Evolutionary conservation across 2,888 invertebrate genomes (phyloP).

Genomic region (Neoascia interrupta): DNA sequence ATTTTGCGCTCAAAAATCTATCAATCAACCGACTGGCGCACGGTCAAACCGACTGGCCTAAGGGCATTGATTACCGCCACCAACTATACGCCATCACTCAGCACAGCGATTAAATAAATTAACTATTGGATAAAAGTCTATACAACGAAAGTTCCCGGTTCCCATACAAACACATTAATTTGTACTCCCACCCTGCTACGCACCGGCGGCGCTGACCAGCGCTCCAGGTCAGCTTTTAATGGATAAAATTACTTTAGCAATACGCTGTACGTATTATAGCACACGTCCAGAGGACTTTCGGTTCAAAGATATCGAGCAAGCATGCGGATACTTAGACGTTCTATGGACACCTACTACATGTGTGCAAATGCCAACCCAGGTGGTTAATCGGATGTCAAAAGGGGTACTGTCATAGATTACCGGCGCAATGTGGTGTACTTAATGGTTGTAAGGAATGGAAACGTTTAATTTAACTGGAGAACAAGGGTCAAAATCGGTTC

Average conservation of each 20-base stretch:
- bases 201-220: neutral
- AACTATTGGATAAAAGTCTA: constrained; percentile 44
- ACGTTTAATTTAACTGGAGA: too few relatives aligned
- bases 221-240: too few relatives aligned
- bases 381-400: constrained; percentile 35
- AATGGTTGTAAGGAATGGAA: too few relatives aligned
- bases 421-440: constrained; percentile 3
- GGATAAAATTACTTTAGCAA: too few relatives aligned
- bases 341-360: neutral
- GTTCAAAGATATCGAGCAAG: too few relatives aligned
- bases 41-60: constrained; percentile 1
- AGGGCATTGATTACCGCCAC: neutral
- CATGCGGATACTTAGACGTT: neutral
- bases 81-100: neutral
- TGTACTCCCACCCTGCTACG: neutral
- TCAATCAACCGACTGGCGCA: constrained; percentile 38
- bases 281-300: too few relatives aligned
- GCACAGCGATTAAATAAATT: constrained; percentile 57
- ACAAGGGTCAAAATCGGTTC: too few relatives aligned
- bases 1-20: constrained; percentile 60
- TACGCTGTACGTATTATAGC: too few relatives aligned
- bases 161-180: constrained; percentile 17
- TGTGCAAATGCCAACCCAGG: neutral
- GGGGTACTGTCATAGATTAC: constrained; percentile 9
- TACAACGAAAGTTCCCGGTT: constrained; percentile 34